phyloP scores from a whole-genome alignment of 37 sponge, comb jelly and placozoan species.

The Aplysina aerophoba region DNA sequence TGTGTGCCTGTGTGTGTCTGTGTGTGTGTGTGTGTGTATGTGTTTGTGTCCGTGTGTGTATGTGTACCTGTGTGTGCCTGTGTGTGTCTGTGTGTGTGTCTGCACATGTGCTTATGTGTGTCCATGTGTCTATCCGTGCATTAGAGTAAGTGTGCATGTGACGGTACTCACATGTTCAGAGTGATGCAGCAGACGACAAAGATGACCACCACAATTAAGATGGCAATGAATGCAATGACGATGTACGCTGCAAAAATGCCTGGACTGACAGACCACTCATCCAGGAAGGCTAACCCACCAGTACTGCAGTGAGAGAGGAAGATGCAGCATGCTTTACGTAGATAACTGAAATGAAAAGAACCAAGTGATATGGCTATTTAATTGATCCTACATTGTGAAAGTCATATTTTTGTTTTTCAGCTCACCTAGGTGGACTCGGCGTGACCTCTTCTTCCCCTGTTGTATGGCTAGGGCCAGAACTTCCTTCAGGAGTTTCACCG shows the following conservation, averaged over 20 bases:
- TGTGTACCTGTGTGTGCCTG: background rate
- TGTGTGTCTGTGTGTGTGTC: slow-evolving; percentile 21
- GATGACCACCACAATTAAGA: background rate
- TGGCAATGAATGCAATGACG: background rate
- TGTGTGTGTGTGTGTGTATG: slow-evolving; percentile 13
- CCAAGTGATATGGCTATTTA: too few relatives aligned
- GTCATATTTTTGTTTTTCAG: too few relatives aligned
- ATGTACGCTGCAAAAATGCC: slow-evolving; percentile 23
- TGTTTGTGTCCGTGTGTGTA: background rate
- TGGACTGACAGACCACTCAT: background rate
- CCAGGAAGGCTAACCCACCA: too few relatives aligned
- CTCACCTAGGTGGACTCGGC: too few relatives aligned
- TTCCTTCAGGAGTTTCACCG: too few relatives aligned
- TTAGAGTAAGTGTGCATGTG: background rate
- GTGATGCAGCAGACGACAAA: slow-evolving; percentile 4
- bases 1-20: slow-evolving; percentile 14
- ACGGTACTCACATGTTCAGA: slow-evolving; percentile 8
- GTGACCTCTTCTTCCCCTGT: too few relatives aligned
- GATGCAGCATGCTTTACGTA: too few relatives aligned
- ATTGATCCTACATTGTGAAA: too few relatives aligned
- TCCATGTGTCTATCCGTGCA: background rate
- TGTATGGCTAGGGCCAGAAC: too few relatives aligned
- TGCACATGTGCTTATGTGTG: background rate
- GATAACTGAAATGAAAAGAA: too few relatives aligned
- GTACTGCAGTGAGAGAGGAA: too few relatives aligned